Conservation (phyloP, 2,113 vertebrate genomes). For the Ceyx cyanopectus region DNA sequence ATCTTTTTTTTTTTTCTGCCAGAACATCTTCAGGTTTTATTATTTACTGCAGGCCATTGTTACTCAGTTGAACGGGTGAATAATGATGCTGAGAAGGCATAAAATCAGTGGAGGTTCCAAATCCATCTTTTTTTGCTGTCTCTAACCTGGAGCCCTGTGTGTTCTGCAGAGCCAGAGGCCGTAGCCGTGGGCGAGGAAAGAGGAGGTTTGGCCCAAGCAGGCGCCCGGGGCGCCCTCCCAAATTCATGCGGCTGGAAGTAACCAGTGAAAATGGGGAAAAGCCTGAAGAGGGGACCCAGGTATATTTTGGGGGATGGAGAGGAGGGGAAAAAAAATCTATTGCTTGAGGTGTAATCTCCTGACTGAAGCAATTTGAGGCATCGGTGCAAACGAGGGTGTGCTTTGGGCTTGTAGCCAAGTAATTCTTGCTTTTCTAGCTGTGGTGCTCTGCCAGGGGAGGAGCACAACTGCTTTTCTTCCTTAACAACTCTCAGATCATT, state of each 20-base stretch:
- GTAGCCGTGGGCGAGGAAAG: constrained; percentile 90
- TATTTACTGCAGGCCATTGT: not conserved
- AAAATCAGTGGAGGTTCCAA: not conserved
- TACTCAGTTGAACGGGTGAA: not conserved
- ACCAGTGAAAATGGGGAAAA: constrained; percentile 83
- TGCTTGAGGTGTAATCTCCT: not conserved
- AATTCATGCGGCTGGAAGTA: constrained; percentile 90
- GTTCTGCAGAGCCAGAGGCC: constrained; percentile 86
- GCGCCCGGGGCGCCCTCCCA: constrained; percentile 91
- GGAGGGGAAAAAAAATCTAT: too few species aligned
- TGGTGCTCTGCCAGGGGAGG: not conserved
- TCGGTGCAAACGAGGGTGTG: not conserved
- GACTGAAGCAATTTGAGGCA: not conserved
- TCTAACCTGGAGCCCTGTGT: constrained; percentile 35
- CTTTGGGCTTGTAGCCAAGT: not conserved
- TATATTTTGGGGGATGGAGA: constrained; percentile 6
- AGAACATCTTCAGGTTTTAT: not conserved
- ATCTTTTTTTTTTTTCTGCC: not conserved
- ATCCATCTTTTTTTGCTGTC: not conserved
- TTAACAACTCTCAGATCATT: not conserved
- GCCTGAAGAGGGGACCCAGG: constrained; percentile 81
- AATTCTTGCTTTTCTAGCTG: not conserved
- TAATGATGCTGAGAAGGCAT: not conserved
- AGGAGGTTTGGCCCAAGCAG: constrained; percentile 91
- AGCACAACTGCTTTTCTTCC: not conserved